Base-by-base conservation (phyloP, 2,113 vertebrate genomes). In the Puffinus mauretanicus region DNA sequence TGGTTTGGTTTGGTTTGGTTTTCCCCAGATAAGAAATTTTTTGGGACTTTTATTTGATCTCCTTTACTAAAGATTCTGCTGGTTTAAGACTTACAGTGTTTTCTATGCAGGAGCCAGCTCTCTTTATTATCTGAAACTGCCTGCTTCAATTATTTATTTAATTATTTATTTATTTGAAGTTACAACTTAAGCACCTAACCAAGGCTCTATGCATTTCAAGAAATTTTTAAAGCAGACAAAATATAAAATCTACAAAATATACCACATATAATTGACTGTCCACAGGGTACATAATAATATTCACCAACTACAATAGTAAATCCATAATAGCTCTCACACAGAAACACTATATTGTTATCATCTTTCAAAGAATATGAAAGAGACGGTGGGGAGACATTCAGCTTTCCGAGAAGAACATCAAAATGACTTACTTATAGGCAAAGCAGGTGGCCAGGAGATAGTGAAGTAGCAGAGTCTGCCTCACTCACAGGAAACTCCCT, bases 141-240 rank as follows among this genome's bases (percentile, higher is more conserved):
- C 54, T 83, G 24, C 10, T 89, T 92, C 60, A 79, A 96, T 64
- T 94, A 94, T 79, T 89, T 88, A 77, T 91, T 90, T 88, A 75
- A 81, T 42, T 24, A 79, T 92, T 94, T 79, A 67, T 90, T 90
- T 96, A 84, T 91, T 72, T 92, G 65, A 89, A 76, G 62, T 44
- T 72, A 85, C 20, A 94, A 71, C 13, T 84, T 91, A 87, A 87
- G 62, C 51, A 89, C 58, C 81, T 89, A 69, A 38, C 49, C 11
- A 25, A 87, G 25, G 30, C 52, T 92, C 36, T 61, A 82, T 49
- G 66, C 61, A 76, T 46, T 87, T 87, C 30, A 52, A 87, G 34
- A 47, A 84, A 49, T 69, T 67, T 78, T 88, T 86, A 47, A 92
- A 93, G 49, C 21, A 96, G 67, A 69, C 10, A 86, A 95, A 91